Conservation (phyloP, 1,140 invertebrate species). For the Trigoniulus corallinus region DNA sequence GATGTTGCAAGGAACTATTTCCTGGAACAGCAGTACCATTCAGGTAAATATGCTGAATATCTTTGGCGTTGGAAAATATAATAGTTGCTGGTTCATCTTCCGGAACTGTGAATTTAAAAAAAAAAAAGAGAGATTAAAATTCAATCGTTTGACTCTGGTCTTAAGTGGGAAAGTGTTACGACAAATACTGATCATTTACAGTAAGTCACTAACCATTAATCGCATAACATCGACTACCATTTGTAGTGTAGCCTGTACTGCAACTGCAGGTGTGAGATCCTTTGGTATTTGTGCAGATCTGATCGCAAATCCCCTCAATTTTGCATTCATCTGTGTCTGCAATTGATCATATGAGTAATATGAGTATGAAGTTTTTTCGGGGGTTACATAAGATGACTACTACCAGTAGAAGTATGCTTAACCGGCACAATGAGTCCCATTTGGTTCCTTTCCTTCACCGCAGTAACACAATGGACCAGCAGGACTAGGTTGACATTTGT, state of each 20-base stretch:
- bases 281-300: slow-evolving; percentile 51
- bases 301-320: slow-evolving; percentile 55
- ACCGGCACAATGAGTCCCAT: slow-evolving; percentile 43
- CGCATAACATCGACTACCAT: slow-evolving; percentile 36
- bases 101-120: slow-evolving; percentile 28
- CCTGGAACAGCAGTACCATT: slow-evolving; percentile 32
- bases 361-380: background rate
- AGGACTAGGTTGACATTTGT: slow-evolving; percentile 44
- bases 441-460: slow-evolving; percentile 46
- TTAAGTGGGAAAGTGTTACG: too few relatives aligned
- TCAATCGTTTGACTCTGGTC: too few relatives aligned
- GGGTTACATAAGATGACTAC: slow-evolving; percentile 7
- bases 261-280: slow-evolving; percentile 59
- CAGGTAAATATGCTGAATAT: slow-evolving; percentile 33
- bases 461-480: slow-evolving; percentile 55
- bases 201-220: slow-evolving; percentile 42
- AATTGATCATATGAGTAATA: slow-evolving; percentile 24
- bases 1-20: slow-evolving; percentile 14
- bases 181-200: background rate
- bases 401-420: slow-evolving; percentile 26
- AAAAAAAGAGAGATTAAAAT: background rate
- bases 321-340: slow-evolving; percentile 57
- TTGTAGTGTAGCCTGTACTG: slow-evolving; percentile 46
- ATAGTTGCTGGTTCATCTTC: slow-evolving; percentile 30
- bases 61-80: slow-evolving; percentile 33